Evolutionary conservation across 2,113 vertebrate species (phyloP), one percentile per base, ranked within the genome.

Genomic region (Crotalus horridus): DNA sequence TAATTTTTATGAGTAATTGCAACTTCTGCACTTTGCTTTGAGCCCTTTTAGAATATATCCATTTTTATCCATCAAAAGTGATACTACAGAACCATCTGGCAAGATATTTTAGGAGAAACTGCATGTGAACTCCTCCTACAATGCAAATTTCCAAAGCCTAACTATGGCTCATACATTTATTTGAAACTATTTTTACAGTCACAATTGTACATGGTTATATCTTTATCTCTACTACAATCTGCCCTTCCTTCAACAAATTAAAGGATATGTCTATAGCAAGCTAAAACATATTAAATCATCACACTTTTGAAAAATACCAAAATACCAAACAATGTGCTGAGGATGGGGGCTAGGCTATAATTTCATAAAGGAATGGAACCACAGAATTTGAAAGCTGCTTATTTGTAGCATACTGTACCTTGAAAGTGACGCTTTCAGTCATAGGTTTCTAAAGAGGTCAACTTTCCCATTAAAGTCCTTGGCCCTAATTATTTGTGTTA

Each of bases 401-500:
- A 53, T 51, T 85, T 59, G 39, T 85, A 58, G 85, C 33, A 46
- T 43, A 51, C 8, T 51, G 48, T 51, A 51, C 10, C 39, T 26
- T 87, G 43, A 90, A 74, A 51, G 29, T 33, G 20, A 64, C 24
- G n/a, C 24, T 89, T 43, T 55, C 33, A 48, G 6, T 33, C 54
- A 51, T 58, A 85, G 51, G 23, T 59, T 46, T 59, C 23, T 26
- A 33, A 89, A 26, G 23, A 59, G 43, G n/a, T 61, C 69, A 89
- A 21, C 15, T 61, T 86, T 48, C 58, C 39, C 29, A 43, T n/a
- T 69, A 43, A 87, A 93, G 74, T 53, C 11, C 39, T 2, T 21
- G 56, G 43, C 10, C 46, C 85, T 53, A 33, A 46, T 93, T 91
- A 94, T 95, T 94, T 92, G 81, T 89, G 91, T 93, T 61, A 69